Base-by-base conservation (phyloP, 2,797 vertebrate species). In the Tapirus indicus region DNA sequence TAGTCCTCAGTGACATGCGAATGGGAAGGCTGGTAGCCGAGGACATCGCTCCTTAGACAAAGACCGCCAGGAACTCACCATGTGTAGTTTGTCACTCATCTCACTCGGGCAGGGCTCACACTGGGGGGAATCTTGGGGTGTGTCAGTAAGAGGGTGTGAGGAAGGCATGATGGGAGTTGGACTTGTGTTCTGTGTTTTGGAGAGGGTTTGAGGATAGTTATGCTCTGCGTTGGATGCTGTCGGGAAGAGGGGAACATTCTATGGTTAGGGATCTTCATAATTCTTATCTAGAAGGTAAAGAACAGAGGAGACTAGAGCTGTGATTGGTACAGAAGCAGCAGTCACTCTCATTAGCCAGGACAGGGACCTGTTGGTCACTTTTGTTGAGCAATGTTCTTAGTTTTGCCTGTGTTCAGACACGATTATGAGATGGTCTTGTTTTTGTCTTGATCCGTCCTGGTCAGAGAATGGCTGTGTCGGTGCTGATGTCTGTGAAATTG, bases 61-160 rank as follows among this genome's bases (percentile, higher is more conserved):
- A 89, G 41, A 10, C 21, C 20, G n/a, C 49, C 35, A 23, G 83
- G 58, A 71, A 52, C 52, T 52, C 47, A 54, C 64, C 25, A 38
- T 38, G 38, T 66, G 8, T 4, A 49, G 54, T 32, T 69, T 71
- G 16, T 54, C 27, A 17, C 12, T 25, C 29, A 4, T 20, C 71
- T n/a, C 38, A 17, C 0, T 41, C 75, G 38, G 18, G 13, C 4
- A 66, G 17, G 32, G 68, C 41, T 44, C 6, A 60, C 2, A 29
- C 32, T 49, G 16, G 5, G 52, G 23, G 32, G 25, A 20, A 10
- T 3, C 1, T 47, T 18, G 21, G 44, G 20, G 7, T 0, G 0
- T 66, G 25, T 84, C 29, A 74, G 35, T 54, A 21, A 44, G 72
- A 9, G 1, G 44, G 12, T 14, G 2, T 47, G 27, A 82, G 49